Percentiles rank a stretch among this genome's conserved stretches.
Evolutionary conservation across 1,140 invertebrate genomes (phyloP).

Genomic region (Nomia melanderi): DNA sequence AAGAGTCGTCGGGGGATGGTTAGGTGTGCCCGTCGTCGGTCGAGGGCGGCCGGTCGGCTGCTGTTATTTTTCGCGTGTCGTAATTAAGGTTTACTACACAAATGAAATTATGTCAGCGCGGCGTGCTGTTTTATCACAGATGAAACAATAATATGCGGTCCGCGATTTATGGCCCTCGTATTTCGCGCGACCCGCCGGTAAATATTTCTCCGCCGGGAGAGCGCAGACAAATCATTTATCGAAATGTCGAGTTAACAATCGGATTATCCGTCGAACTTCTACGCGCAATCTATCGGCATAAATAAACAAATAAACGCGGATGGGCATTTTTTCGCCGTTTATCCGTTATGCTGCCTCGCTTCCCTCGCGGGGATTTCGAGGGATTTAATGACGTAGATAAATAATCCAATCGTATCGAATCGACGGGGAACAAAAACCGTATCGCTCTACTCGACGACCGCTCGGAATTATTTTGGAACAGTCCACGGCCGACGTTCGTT

Average conservation of each 20-base stretch:
- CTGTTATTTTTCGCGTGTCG: constrained; percentile 42
- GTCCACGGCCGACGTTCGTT: background rate
- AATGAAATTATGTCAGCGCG: constrained; percentile 45
- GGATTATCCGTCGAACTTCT: constrained; percentile 50
- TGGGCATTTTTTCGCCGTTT: constrained; percentile 42
- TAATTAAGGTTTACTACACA: constrained; percentile 44
- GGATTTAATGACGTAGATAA: constrained; percentile 43
- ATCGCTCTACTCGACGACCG: background rate
- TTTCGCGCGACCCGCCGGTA: constrained; percentile 33
- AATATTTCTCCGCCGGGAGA: constrained; percentile 44
- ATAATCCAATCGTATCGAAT: constrained; percentile 38
- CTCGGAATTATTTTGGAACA: constrained; percentile 7
- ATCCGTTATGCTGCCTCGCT: constrained; percentile 16
- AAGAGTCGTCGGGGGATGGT: background rate
- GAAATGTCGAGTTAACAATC: constrained; percentile 54
- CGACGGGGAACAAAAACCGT: background rate
- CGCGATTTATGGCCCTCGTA: constrained; percentile 32
- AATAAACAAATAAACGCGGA: constrained; percentile 42
- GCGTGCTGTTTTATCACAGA: constrained; percentile 43
- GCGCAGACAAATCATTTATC: constrained; percentile 52
- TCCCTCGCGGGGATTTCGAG: constrained; percentile 26
- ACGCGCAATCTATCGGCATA: constrained; percentile 37
- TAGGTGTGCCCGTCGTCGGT: no score
- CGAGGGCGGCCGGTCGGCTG: background rate
- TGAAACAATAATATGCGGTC: constrained; percentile 45